Evolutionary conservation across 2,888 invertebrate species (phyloP).

Genomic region (Dermolepida albohirtum): DNA sequence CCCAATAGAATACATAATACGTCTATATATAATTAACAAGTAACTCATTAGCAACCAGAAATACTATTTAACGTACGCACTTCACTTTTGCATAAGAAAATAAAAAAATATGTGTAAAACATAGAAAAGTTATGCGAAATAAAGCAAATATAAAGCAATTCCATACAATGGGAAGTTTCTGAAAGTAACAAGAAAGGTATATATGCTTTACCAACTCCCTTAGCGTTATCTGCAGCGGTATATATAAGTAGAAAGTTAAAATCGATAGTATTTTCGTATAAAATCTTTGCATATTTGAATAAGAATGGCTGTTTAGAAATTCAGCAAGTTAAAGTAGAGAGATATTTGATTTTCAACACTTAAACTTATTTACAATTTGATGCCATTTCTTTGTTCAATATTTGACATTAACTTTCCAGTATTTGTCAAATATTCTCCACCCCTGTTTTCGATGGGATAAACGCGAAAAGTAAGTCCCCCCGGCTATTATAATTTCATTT

Average conservation of each 20-base stretch:
- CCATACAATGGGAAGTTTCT: slow-evolving; percentile 27
- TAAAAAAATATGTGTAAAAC: slow-evolving; percentile 13
- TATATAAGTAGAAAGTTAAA: slow-evolving; percentile 30
- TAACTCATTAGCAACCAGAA: too few species aligned
- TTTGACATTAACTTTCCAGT: slow-evolving; percentile 28
- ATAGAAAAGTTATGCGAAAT: neutral
- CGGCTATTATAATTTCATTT: slow-evolving; percentile 6
- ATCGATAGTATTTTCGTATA: slow-evolving; percentile 37
- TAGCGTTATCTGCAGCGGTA: slow-evolving; percentile 18
- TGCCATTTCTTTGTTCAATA: slow-evolving; percentile 25
- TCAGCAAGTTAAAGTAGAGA: slow-evolving; percentile 23
- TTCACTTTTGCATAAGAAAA: too few species aligned
- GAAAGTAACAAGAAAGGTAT: slow-evolving; percentile 18
- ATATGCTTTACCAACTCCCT: slow-evolving; percentile 8
- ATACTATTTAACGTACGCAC: too few species aligned
- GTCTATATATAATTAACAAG: too few species aligned
- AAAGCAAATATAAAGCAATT: slow-evolving; percentile 30
- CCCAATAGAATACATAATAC: too few species aligned
- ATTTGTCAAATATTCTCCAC: slow-evolving; percentile 10
- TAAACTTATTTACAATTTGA: slow-evolving; percentile 34
- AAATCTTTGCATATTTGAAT: slow-evolving; percentile 37
- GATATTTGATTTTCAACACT: slow-evolving; percentile 37
- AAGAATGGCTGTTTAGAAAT: slow-evolving; percentile 32
- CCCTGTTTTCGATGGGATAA: neutral
- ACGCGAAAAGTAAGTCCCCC: neutral